These are phyloP conservation scores for Liparis tanakae DNA, from an alignment of 2,797 vertebrate species.

Conservation along the genomic window DNA sequence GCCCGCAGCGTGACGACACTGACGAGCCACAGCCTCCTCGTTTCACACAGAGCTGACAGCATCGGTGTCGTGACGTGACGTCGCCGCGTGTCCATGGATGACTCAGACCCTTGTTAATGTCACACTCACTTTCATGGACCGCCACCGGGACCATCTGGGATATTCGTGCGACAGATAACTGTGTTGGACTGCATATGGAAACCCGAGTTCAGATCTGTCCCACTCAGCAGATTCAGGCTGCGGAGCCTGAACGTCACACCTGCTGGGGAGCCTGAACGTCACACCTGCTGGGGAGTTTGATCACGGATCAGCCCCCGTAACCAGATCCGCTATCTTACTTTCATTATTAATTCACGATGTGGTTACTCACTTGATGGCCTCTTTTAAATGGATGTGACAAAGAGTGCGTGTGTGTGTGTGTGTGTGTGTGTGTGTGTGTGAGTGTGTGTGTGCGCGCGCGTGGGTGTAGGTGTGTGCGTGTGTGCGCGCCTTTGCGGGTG, in stretches of 20 bases:
- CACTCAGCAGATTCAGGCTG: not conserved
- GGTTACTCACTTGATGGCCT: conserved; percentile 15
- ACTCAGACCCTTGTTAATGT: no score
- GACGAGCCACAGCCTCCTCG: no score
- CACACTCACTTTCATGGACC: no score
- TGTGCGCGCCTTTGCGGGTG: not conserved
- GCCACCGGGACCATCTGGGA: not conserved
- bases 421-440: not conserved
- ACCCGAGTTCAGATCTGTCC: not conserved
- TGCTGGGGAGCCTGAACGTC: not conserved
- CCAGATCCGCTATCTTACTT: conserved; percentile 10
- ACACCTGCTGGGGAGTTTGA: conserved; percentile 10
- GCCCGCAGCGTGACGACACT: no score
- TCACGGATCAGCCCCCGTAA: conserved; percentile 36
- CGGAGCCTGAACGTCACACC: conserved; percentile 8
- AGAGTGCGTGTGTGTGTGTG: not conserved
- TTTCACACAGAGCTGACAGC: no score
- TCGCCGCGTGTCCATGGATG: no score
- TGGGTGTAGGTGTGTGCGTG: conserved; percentile 3
- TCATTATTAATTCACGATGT: conserved; percentile 37
- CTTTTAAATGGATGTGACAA: not conserved
- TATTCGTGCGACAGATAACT: not conserved
- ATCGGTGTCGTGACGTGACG: no score
- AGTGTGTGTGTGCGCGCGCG: not conserved
- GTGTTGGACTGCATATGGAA: conserved; percentile 2